phyloP scores from a whole-genome alignment of 2,797 vertebrate genomes.

The Podargus strigoides region DNA sequence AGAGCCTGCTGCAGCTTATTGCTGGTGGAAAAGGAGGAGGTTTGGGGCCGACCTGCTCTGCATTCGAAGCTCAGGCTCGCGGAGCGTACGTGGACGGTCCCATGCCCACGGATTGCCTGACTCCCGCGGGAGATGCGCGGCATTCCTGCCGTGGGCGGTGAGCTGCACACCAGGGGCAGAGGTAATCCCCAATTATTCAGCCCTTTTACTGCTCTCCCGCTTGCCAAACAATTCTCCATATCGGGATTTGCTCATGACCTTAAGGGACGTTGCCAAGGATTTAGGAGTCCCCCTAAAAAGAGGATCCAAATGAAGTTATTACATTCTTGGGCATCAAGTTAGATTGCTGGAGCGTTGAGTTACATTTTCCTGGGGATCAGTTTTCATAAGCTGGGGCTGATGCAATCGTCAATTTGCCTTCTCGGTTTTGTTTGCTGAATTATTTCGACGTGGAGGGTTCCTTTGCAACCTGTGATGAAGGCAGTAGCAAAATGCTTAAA shows the following conservation, averaged over 20 bases:
- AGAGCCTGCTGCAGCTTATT: not conserved
- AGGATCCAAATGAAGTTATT: conserved; percentile 30
- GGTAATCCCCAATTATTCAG: conserved; percentile 64
- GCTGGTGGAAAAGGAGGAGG: conserved; percentile 12
- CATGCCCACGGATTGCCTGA: conserved; percentile 11
- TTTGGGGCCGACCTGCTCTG: not conserved
- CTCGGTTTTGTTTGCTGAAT: not conserved
- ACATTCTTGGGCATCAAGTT: conserved; percentile 30
- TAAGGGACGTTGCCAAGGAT: conserved; percentile 51
- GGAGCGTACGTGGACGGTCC: not conserved
- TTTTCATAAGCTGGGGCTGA: conserved; percentile 42
- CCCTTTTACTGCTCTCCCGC: conserved; percentile 38
- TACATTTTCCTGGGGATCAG: conserved; percentile 48
- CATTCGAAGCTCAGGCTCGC: not conserved
- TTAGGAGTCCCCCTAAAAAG: conserved; percentile 62
- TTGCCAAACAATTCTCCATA: conserved; percentile 50
- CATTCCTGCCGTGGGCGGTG: conserved; percentile 59
- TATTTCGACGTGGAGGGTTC: not conserved
- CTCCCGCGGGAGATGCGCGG: conserved; percentile 18
- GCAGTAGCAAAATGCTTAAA: not conserved
- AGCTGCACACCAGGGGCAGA: conserved; percentile 49
- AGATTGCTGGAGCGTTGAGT: conserved; percentile 25
- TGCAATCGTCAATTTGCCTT: conserved; percentile 30
- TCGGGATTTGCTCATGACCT: conserved; percentile 57
- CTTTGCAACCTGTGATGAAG: not conserved